These are phyloP conservation scores for Mirza zaza DNA, from an alignment of 2,113 vertebrate genomes.

Conservation along the genomic window DNA sequence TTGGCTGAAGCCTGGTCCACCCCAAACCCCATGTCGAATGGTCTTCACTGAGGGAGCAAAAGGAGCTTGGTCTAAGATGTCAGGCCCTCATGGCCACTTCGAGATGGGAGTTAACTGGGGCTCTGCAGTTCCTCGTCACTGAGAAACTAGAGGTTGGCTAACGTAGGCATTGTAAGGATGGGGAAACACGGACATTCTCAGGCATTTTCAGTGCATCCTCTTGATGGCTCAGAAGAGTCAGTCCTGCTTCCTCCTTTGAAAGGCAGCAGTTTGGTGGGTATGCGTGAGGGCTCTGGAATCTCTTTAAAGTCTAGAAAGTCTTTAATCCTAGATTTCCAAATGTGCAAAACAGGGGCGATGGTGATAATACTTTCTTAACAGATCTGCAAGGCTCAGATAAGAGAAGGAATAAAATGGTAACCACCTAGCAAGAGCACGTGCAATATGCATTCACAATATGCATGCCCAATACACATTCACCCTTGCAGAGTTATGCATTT, in stretches of 20 bases:
- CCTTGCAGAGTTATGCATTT: not conserved
- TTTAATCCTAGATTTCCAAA: not conserved
- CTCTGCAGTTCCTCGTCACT: accelerated
- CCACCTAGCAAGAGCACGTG: not conserved
- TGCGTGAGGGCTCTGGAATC: not conserved
- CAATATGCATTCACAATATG: not conserved
- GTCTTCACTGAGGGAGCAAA: not conserved
- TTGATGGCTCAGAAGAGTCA: not conserved
- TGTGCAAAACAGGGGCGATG: not conserved
- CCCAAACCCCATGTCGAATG: not conserved
- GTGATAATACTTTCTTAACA: not conserved
- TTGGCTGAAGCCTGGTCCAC: not conserved
- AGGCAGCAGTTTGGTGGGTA: not conserved
- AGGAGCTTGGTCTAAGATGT: not conserved
- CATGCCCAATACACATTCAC: not conserved
- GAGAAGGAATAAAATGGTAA: not conserved
- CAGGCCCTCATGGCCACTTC: not conserved
- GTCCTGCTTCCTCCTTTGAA: not conserved
- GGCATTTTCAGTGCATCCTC: not conserved
- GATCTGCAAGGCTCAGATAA: not conserved
- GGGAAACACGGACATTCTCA: too few species aligned
- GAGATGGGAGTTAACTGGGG: not conserved
- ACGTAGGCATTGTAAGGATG: not conserved
- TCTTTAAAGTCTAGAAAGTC: not conserved
- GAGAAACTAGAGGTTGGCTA: not conserved